Percentiles rank a stretch among this genome's conserved stretches.
Evolutionary conservation across 2,888 invertebrate species (phyloP).

Genomic region (Lycia hirtaria): DNA sequence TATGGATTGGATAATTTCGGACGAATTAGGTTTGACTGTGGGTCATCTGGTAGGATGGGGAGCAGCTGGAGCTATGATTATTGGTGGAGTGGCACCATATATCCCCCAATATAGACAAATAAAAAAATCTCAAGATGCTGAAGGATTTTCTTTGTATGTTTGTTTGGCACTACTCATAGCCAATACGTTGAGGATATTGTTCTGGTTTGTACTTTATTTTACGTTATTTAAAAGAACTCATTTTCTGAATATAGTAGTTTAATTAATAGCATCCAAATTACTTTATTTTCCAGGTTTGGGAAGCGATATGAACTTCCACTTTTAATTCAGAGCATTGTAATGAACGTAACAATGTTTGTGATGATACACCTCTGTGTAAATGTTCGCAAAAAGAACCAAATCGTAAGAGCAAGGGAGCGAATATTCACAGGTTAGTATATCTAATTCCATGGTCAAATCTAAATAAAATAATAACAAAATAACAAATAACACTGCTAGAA

Average conservation of each 20-base stretch:
- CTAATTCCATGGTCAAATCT: background rate
- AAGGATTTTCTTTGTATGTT: constrained; percentile 98
- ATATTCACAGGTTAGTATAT: constrained; percentile 92
- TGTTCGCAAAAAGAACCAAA: constrained; percentile 92
- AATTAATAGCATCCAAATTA: background rate
- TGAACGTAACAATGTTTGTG: constrained; percentile 98
- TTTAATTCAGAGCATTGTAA: constrained; percentile 97
- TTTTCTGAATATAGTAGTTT: constrained; percentile 15
- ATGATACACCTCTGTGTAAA: constrained; percentile 97
- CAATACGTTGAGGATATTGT: constrained; percentile 98
- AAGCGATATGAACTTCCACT: constrained; percentile 98
- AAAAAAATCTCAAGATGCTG: constrained; percentile 94
- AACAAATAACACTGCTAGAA: too few species aligned
- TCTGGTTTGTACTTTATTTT: constrained; percentile 91
- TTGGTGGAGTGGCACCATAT: constrained; percentile 98
- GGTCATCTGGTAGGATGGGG: constrained; percentile 91
- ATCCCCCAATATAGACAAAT: constrained; percentile 98
- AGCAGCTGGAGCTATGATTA: constrained; percentile 95
- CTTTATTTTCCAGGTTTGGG: constrained; percentile 93
- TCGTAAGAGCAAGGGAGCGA: constrained; percentile 90
- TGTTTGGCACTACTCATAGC: constrained; percentile 97
- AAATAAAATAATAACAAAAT: background rate
- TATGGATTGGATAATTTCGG: constrained; percentile 93
- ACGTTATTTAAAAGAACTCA: too few species aligned
- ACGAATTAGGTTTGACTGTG: constrained; percentile 90